Base-by-base conservation (phyloP, 2,888 invertebrate species). In the Aproaerema taeniolella region DNA sequence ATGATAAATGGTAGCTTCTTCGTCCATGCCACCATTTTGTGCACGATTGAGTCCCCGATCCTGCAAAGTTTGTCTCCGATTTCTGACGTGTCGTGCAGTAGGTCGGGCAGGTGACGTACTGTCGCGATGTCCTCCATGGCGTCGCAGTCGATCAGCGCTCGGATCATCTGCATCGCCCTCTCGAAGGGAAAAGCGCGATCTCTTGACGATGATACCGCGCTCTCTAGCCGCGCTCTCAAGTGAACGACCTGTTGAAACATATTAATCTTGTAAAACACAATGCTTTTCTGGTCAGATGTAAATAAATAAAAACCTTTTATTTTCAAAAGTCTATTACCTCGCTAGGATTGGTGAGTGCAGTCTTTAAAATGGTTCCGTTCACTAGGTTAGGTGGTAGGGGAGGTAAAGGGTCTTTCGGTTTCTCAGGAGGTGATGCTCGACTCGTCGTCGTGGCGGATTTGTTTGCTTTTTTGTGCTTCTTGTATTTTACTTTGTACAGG, bases 1-100 rank as follows among this genome's bases (percentile, higher is more conserved):
- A 94, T 89, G 79, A 98, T 99, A 87, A 99, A 99, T 42, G 99
- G 98, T 80, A 99, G 88, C 85, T 97, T 92, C 83, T 98, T 98
- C 64, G 98, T 98, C 99, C 99, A 99, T 81, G 97, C 97, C 54
- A 99, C 98, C 88, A 99, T 91, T 87, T 98, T 97, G 88, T 96
- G 96, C 42, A 99, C 98, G 66, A 99, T 98, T 54, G 97, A 97
- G 88, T 99, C 98, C 38, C 98, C 98, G 67, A 98, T 96, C 82
- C 94, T 95, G 88, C 96, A 96, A 59, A 98, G 90, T 78, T 94
- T 96, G 76, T 96, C 95, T 63, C 93, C 95, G 63, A 96, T 91
- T 82, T 95, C 95, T 55, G 95, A 94, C 70, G 95, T 95, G 76
- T 95, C 95, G 77, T 95, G 95, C 55, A 97, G 89, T 67, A 95